phyloP scores from a whole-genome alignment of 2,113 vertebrate species.

The Xyrauchen texanus region DNA sequence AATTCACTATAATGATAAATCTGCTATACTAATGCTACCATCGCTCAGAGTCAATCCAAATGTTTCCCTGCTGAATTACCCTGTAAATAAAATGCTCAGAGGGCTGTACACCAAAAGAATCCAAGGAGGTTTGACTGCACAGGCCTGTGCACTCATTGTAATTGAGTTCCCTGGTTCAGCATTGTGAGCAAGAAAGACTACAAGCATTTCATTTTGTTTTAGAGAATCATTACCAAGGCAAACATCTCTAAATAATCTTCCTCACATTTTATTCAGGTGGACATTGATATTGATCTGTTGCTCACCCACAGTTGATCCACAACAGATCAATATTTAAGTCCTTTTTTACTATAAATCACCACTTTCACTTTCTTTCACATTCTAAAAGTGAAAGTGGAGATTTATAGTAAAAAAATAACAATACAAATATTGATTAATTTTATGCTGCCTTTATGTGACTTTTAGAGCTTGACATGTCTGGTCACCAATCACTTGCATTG shows the following conservation, averaged over 20 bases:
- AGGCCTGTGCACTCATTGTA: neutral
- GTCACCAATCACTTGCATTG: too few relatives aligned
- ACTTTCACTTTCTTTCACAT: too few relatives aligned
- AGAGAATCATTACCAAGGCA: constrained; percentile 23
- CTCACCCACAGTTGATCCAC: too few relatives aligned
- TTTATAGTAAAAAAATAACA: too few relatives aligned
- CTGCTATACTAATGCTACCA: neutral
- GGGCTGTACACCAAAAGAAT: neutral
- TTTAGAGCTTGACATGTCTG: too few relatives aligned
- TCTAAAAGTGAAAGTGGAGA: too few relatives aligned
- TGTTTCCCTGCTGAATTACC: neutral
- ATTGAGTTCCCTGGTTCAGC: constrained; percentile 20
- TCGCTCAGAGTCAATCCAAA: constrained; percentile 7
- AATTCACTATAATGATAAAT: constrained; percentile 6
- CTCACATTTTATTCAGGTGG: constrained; percentile 9
- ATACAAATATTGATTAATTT: too few relatives aligned
- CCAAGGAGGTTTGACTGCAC: constrained; percentile 2
- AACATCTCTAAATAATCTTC: constrained; percentile 18
- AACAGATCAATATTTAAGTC: too few relatives aligned
- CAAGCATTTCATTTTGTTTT: constrained; percentile 2
- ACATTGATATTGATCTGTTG: neutral
- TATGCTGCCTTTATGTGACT: too few relatives aligned
- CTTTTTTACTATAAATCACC: too few relatives aligned
- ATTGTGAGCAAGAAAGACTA: neutral
- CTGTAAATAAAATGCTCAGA: neutral